A percentile compares a stretch with the other conserved stretches of the same genome.
These are phyloP conservation scores for Dendrolimus houi DNA, from an alignment of 2,888 invertebrate species.

Conservation along the genomic window DNA sequence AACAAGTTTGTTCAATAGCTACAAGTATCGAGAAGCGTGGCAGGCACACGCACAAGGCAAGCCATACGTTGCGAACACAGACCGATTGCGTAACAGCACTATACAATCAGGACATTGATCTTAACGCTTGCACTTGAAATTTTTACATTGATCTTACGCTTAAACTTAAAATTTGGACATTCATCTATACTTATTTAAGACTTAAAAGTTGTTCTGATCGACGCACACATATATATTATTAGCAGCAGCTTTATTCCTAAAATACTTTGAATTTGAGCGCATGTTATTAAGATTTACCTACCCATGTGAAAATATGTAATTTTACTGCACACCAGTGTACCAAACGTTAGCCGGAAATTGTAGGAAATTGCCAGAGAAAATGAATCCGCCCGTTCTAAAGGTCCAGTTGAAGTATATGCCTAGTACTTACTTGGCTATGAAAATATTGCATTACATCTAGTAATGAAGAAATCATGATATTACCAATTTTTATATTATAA, in stretches of 20 bases:
- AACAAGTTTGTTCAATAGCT: constrained; percentile 25
- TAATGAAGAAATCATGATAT: too few relatives aligned
- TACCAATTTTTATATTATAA: too few relatives aligned
- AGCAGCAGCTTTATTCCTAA: too few relatives aligned
- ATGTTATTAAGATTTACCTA: constrained; percentile 9
- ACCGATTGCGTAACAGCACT: constrained; percentile 44
- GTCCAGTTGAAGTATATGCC: constrained; percentile 31
- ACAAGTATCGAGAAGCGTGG: constrained; percentile 19
- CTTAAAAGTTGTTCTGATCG: too few relatives aligned
- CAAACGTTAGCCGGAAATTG: constrained; percentile 71
- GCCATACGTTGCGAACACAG: constrained; percentile 34
- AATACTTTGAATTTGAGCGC: too few relatives aligned
- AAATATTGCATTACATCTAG: too few relatives aligned
- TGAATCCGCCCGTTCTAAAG: constrained; percentile 66
- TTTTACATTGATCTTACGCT: constrained; percentile 38
- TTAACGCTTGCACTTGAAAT: constrained; percentile 14
- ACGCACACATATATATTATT: too few relatives aligned
- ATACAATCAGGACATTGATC: constrained; percentile 56
- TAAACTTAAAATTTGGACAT: constrained; percentile 43
- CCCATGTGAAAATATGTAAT: constrained; percentile 44
- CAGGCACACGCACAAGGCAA: constrained; percentile 30
- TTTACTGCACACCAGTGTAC: constrained; percentile 58
- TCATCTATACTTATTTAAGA: background rate
- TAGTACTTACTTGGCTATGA: too few relatives aligned
- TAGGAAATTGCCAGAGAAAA: constrained; percentile 76